Conservation (phyloP, 2,113 vertebrate genomes). For the Phyllostomus discolor region DNA sequence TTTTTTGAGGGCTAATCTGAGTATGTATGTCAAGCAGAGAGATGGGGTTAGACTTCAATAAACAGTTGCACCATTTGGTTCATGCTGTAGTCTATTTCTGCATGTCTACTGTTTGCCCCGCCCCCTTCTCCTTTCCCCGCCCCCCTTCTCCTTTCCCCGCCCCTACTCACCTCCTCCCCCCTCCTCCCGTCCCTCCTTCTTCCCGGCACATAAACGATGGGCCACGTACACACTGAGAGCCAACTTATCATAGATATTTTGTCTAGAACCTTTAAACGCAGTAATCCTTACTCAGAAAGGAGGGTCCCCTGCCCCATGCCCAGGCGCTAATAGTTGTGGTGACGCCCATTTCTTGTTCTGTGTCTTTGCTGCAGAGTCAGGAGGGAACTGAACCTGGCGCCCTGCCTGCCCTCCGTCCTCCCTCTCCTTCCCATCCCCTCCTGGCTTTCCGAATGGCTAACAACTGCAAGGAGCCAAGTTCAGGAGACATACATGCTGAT, state of each 20-base stretch:
- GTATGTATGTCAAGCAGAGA: neutral
- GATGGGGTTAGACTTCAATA: neutral
- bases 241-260: neutral
- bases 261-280: neutral
- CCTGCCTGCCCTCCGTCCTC: neutral
- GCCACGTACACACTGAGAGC: neutral
- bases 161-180: neutral
- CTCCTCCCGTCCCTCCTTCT: too few species aligned
- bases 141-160: too few species aligned
- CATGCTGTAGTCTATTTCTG: neutral
- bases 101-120: neutral
- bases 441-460: neutral
- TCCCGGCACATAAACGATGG: neutral
- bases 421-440: too few species aligned
- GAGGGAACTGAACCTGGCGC: rapidly evolving
- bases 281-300: neutral
- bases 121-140: rapidly evolving
- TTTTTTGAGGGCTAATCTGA: neutral
- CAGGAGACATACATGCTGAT: neutral
- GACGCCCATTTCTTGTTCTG: rapidly evolving
- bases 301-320: too few species aligned
- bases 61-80: neutral
- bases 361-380: rapidly evolving
- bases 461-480: neutral
- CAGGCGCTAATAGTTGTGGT: neutral